These are phyloP conservation scores for Zaprionus lachaisei DNA, from an alignment of 1,140 invertebrate genomes.

Conservation along the genomic window DNA sequence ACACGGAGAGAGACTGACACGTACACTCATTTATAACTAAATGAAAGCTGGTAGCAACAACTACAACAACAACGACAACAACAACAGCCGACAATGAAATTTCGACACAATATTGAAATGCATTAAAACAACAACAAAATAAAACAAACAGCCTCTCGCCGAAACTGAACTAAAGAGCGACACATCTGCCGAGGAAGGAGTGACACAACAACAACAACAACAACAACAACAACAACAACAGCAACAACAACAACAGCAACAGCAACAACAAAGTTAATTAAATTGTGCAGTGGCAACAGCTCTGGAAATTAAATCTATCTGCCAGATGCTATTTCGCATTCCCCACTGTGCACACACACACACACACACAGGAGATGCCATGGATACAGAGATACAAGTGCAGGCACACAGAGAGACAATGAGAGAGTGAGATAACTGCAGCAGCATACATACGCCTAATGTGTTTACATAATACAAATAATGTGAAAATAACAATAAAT, in stretches of 20 bases:
- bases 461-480: conserved; percentile 75
- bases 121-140: conserved; percentile 39
- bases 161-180: conserved; percentile 12
- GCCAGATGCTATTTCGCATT: conserved; percentile 23
- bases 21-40: conserved; percentile 41
- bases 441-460: conserved; percentile 42
- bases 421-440: not conserved
- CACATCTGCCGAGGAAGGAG: not conserved
- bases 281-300: conserved; percentile 62
- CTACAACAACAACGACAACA: conserved; percentile 36
- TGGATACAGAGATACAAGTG: not conserved
- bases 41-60: conserved; percentile 27
- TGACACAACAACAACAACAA: conserved; percentile 9
- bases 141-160: conserved; percentile 17
- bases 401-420: not conserved
- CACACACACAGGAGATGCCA: conserved; percentile 16
- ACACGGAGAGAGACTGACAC: not conserved
- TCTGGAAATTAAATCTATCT: conserved; percentile 67
- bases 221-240: too few species aligned
- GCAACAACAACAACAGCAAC: not conserved
- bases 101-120: conserved; percentile 40
- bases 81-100: conserved; percentile 56
- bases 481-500: conserved; percentile 76
- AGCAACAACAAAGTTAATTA: conserved; percentile 72
- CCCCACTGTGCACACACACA: conserved; percentile 9